Conservation (phyloP, 2,113 vertebrate species). For the Tetrax tetrax region DNA sequence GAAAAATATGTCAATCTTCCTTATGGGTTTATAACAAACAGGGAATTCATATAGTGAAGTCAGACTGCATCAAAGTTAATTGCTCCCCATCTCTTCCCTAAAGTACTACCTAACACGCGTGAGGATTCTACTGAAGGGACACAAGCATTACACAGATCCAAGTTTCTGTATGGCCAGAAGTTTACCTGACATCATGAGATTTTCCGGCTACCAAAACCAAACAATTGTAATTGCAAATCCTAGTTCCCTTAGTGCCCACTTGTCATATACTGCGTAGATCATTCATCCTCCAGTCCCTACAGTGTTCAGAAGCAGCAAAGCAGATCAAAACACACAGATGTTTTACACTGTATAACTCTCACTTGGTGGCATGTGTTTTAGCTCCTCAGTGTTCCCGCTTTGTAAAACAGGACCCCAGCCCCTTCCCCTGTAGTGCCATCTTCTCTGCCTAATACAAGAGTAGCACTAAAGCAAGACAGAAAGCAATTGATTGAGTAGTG, state of each 20-base stretch:
- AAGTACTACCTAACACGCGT: background rate
- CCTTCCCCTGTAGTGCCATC: background rate
- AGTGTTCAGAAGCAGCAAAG: background rate
- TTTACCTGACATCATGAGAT: background rate
- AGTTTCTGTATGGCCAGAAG: background rate
- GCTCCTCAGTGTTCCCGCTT: background rate
- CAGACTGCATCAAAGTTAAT: background rate
- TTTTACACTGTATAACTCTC: background rate
- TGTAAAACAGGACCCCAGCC: background rate
- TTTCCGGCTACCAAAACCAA: background rate
- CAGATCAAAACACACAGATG: background rate
- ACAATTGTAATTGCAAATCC: background rate
- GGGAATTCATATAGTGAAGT: background rate
- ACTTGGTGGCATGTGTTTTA: background rate
- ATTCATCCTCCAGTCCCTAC: background rate
- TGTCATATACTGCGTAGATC: fast-evolving
- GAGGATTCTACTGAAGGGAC: background rate
- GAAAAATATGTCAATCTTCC: background rate
- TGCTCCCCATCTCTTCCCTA: background rate
- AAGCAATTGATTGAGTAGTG: background rate
- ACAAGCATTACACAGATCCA: background rate
- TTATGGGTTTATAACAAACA: background rate
- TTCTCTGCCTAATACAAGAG: background rate
- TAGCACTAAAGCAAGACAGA: background rate
- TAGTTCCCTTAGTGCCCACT: background rate